Percentiles rank a stretch among this genome's conserved stretches.
Evolutionary conservation across 2,797 vertebrate genomes (phyloP).

Genomic region (Enteromius viviparus): DNA sequence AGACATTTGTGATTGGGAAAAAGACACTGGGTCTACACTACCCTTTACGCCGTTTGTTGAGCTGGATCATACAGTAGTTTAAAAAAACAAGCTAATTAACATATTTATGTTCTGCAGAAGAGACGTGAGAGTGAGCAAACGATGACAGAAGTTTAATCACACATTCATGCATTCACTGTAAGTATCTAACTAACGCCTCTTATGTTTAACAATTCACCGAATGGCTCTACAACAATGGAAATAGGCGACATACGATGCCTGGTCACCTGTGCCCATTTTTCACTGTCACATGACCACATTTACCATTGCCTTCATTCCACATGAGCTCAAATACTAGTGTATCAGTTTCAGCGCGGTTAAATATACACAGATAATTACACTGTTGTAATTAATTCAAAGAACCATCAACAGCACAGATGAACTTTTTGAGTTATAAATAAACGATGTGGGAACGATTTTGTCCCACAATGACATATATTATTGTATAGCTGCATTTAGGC

Average conservation of each 20-base stretch:
- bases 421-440: background rate
- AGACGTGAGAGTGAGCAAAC: background rate
- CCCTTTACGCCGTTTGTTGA: background rate
- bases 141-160: no score
- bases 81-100: background rate
- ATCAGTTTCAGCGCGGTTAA: conserved; percentile 28
- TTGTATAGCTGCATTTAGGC: no score
- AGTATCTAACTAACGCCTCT: background rate
- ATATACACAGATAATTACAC: conserved; percentile 8
- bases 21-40: no score
- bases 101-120: background rate
- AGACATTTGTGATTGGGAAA: no score
- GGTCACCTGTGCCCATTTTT: conserved; percentile 34
- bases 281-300: conserved; percentile 33
- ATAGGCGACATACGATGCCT: background rate
- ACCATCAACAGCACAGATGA: background rate
- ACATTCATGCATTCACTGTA: background rate
- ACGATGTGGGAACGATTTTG: background rate
- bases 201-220: background rate
- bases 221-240: conserved; percentile 23
- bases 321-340: conserved; percentile 10
- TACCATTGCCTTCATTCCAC: conserved; percentile 24
- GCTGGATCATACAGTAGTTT: background rate
- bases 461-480: background rate
- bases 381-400: conserved; percentile 32